These are phyloP conservation scores for Anguilla japonica DNA, from an alignment of 2,113 vertebrate species.

Conservation along the genomic window DNA sequence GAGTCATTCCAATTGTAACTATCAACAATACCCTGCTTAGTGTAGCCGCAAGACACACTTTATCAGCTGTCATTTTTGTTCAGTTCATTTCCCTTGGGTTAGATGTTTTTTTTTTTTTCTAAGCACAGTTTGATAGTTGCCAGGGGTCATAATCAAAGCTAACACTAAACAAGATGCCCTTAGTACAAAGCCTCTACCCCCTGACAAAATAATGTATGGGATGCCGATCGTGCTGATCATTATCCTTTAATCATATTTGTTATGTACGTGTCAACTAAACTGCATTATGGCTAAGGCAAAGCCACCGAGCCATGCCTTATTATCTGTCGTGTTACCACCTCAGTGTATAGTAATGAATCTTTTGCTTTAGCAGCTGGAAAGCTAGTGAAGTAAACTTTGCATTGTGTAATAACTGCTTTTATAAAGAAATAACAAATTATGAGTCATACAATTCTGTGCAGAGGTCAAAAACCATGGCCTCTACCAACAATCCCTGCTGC, in stretches of 20 bases:
- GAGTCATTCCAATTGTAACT: neutral
- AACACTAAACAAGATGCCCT: neutral
- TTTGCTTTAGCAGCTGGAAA: neutral
- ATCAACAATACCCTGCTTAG: neutral
- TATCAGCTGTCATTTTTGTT: neutral
- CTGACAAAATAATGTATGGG: slow-evolving; percentile 50
- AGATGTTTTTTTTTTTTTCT: neutral
- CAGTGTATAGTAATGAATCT: slow-evolving; percentile 6
- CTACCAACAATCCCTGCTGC: slow-evolving; percentile 41
- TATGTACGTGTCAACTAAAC: slow-evolving; percentile 47
- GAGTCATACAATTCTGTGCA: slow-evolving; percentile 40
- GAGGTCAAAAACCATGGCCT: slow-evolving; percentile 55
- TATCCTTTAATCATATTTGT: slow-evolving; percentile 61
- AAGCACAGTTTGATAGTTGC: neutral
- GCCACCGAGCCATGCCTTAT: slow-evolving; percentile 48
- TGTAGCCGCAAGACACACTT: neutral
- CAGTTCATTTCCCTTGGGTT: neutral
- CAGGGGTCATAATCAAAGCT: neutral
- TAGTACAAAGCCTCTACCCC: neutral
- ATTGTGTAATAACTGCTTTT: slow-evolving; percentile 49
- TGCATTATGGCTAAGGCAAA: slow-evolving; percentile 21
- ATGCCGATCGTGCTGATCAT: slow-evolving; percentile 36
- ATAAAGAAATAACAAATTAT: slow-evolving; percentile 59
- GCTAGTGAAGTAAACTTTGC: slow-evolving; percentile 38
- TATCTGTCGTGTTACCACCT: slow-evolving; percentile 52